Conservation (phyloP, 1,140 invertebrate genomes). For the Lasioglossum baleicum region DNA sequence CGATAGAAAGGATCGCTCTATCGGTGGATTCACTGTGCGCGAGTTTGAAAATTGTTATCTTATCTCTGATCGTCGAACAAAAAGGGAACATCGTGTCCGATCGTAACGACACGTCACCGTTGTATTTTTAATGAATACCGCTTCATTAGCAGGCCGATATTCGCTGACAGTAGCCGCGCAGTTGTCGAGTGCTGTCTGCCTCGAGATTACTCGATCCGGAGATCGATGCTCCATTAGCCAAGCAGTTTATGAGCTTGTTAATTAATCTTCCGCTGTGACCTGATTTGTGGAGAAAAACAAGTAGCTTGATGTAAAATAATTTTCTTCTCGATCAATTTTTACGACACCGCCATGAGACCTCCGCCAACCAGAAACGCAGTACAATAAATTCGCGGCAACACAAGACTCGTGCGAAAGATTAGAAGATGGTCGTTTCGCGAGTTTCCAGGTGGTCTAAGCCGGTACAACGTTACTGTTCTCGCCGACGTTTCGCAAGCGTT, state of each 20-base stretch:
- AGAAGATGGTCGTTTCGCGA: background rate
- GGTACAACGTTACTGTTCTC: background rate
- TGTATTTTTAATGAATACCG: slow-evolving; percentile 66
- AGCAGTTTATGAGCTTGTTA: slow-evolving; percentile 52
- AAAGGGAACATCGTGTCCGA: slow-evolving; percentile 26
- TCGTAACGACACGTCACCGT: background rate
- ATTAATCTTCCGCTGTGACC: slow-evolving; percentile 64
- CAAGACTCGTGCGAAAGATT: background rate
- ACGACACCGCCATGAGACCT: too few species aligned
- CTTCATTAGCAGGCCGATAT: slow-evolving; percentile 63
- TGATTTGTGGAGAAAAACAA: background rate
- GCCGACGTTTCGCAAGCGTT: slow-evolving; percentile 6
- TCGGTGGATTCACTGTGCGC: slow-evolving; percentile 14
- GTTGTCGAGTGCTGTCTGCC: slow-evolving; percentile 31
- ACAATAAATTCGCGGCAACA: background rate
- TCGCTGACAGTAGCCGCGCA: slow-evolving; percentile 37
- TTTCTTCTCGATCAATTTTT: background rate
- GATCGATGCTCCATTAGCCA: slow-evolving; percentile 53
- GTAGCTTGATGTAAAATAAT: too few species aligned
- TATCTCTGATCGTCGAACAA: slow-evolving; percentile 33
- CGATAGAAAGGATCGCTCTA: background rate
- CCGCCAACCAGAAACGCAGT: background rate
- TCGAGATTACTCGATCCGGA: slow-evolving; percentile 31
- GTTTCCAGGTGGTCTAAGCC: background rate
- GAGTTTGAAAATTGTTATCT: background rate